Base-by-base conservation (phyloP, 2,888 invertebrate species). In the Ellobium chinense region DNA sequence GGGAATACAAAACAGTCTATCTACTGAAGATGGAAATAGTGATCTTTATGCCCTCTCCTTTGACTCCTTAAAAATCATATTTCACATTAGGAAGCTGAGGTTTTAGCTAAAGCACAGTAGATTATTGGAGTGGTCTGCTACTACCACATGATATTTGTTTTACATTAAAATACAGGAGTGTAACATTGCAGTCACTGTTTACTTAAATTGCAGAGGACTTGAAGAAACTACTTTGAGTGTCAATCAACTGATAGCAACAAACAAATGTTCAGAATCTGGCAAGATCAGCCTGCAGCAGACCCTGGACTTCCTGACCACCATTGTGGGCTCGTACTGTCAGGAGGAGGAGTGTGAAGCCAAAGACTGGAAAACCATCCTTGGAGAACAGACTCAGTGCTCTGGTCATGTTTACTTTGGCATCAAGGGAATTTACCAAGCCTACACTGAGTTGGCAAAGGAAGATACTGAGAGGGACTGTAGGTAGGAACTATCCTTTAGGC, bases 401-500 rank as follows among this genome's bases (percentile, higher is more conserved):
- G 72, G 72, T 9, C 29, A 78, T 12, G 54, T 70, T 27, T 72
- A 65, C 36, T 34, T 65, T 34, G 78, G 78, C 54, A 78, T 78
- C n/a, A 56, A 34, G 27, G 18, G 39, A 9, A 65, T 78, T 63
- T 72, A 72, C 37, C 29, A 24, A 29, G 72, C 54, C 2, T 65
- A 18, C 58, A 18, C 0, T 31, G 72, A 65, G 54, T 27, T 78
- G 34, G 72, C 54, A 24, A 65, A 73, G 37, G 34, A 29, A 31
- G 34, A 46, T 2, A 31, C 54, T 36, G 37, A 12, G 1, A 54
- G 31, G 24, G 46, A 78, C 37, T 78, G 78, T 36, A 65, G 78
- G 78, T 78, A 24, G 56, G 78, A n/a, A n/a, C n/a, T n/a, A n/a
- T n/a, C n/a, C n/a, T n/a, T n/a, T n/a, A n/a, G n/a, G n/a, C n/a